Evolutionary conservation across 2,113 vertebrate species (phyloP).

Genomic region (Eonycteris spelaea): DNA sequence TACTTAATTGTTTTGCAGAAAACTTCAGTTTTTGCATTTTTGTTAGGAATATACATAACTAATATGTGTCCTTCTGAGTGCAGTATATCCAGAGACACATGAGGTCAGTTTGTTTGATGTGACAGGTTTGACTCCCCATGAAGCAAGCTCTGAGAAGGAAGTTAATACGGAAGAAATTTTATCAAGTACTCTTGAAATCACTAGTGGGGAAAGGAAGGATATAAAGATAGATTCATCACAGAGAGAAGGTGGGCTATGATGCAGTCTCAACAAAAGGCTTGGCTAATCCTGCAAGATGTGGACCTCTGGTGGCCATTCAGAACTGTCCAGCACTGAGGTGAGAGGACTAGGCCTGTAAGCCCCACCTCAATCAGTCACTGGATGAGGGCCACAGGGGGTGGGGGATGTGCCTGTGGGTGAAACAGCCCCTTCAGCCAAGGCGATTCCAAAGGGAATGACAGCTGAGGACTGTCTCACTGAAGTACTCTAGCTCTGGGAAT

Average conservation of each 20-base stretch:
- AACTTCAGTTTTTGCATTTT: background rate
- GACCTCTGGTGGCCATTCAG: background rate
- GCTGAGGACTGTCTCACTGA: background rate
- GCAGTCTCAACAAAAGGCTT: background rate
- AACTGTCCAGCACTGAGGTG: background rate
- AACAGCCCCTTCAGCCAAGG: background rate
- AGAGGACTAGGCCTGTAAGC: background rate
- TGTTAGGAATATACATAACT: background rate
- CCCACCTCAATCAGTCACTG: background rate
- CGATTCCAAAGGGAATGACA: background rate
- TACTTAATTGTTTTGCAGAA: background rate
- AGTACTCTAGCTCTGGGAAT: background rate
- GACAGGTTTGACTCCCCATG: background rate
- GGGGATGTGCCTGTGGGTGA: too few relatives aligned
- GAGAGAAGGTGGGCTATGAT: background rate
- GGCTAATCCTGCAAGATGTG: background rate
- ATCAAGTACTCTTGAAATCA: background rate
- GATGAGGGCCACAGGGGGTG: background rate
- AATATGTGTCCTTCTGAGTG: background rate
- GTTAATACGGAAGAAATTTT: background rate
- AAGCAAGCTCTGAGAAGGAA: background rate
- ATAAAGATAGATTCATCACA: background rate
- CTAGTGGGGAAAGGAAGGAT: background rate
- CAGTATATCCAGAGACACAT: background rate
- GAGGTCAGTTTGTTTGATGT: background rate